A percentile compares a stretch with the other conserved stretches of the same genome.
Conservation (phyloP, 2,113 vertebrate genomes). For the Micromys minutus region DNA sequence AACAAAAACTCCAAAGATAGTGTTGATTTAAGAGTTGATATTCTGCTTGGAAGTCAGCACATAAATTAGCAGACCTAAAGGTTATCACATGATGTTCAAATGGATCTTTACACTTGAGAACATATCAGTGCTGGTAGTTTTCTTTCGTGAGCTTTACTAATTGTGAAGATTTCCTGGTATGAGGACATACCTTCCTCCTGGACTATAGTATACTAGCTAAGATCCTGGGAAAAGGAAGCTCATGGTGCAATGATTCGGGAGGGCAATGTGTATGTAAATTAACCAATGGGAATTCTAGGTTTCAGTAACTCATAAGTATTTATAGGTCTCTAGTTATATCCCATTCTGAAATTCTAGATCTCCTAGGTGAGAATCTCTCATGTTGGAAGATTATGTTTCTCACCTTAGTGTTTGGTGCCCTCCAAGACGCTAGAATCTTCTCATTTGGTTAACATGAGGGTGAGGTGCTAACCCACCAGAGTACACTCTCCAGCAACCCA, state of each 20-base stretch:
- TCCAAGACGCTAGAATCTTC: constrained; percentile 49
- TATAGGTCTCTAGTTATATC: neutral
- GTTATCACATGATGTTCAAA: constrained; percentile 31
- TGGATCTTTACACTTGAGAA: constrained; percentile 27
- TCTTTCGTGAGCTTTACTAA: constrained; percentile 26
- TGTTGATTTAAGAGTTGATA: neutral
- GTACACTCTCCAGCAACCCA: constrained; percentile 52
- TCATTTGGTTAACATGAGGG: constrained; percentile 58
- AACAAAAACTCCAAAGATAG: neutral
- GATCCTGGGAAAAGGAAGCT: neutral
- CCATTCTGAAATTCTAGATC: neutral
- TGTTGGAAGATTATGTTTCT: constrained; percentile 27
- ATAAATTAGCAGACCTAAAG: neutral
- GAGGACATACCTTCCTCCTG: neutral
- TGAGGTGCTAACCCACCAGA: constrained; percentile 56
- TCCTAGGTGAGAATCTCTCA: neutral
- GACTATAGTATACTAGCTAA: neutral
- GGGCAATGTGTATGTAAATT: neutral
- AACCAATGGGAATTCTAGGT: constrained; percentile 16
- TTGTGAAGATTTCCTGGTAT: constrained; percentile 14
- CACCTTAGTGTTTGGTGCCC: constrained; percentile 2
- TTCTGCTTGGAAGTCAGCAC: constrained; percentile 6
- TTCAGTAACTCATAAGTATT: neutral
- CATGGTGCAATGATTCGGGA: neutral
- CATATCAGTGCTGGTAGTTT: neutral